Evolutionary conservation across 2,113 vertebrate species (phyloP).

Genomic region (Isichthys henryi): DNA sequence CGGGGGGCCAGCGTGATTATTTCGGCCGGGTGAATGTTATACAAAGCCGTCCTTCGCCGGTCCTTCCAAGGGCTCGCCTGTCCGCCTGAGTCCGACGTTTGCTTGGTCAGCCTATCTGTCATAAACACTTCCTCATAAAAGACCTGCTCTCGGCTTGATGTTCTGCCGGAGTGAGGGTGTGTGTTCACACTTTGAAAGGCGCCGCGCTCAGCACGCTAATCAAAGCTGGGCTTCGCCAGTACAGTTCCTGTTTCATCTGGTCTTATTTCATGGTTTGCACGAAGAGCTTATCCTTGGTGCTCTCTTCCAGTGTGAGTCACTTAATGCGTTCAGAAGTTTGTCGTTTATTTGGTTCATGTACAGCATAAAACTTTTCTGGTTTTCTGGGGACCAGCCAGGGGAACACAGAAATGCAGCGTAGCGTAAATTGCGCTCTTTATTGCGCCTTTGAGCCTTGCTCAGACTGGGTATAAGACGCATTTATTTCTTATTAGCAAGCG

Average conservation of each 20-base stretch:
- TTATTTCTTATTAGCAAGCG: background rate
- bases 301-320: background rate
- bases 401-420: background rate
- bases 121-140: background rate
- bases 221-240: background rate
- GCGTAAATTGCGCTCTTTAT: background rate
- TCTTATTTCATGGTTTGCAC: background rate
- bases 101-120: constrained; percentile 19
- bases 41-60: constrained; percentile 1
- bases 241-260: background rate
- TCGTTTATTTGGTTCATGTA: background rate
- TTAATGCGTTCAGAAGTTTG: background rate
- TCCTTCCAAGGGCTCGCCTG: constrained; percentile 8
- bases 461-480: background rate
- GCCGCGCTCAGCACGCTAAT: background rate
- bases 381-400: background rate
- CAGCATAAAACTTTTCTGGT: background rate
- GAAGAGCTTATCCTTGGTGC: background rate
- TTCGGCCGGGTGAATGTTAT: background rate
- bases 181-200: background rate
- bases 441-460: background rate
- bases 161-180: background rate
- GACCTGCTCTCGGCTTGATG: background rate
- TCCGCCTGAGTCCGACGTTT: background rate
- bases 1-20: background rate